Conservation (phyloP, 2,797 vertebrate species). For the Spinus pinus region DNA sequence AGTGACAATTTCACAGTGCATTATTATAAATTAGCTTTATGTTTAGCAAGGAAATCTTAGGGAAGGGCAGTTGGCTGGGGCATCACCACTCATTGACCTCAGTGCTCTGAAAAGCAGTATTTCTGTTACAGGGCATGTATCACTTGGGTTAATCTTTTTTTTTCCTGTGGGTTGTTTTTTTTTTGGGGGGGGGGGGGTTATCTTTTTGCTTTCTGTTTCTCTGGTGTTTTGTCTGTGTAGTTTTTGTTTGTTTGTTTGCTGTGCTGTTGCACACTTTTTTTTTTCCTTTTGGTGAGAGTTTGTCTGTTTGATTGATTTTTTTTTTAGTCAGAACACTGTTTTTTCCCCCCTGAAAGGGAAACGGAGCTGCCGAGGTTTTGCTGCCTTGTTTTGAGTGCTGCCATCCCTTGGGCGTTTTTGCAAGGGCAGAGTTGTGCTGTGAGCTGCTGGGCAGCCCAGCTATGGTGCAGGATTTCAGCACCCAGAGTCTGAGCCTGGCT, state of each 20-base stretch:
- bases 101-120: background rate
- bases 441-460: background rate
- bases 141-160: fast-evolving
- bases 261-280: background rate
- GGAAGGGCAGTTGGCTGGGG: background rate
- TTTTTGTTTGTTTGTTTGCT: background rate
- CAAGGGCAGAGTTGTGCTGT: background rate
- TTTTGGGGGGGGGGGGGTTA: too few relatives aligned
- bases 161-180: fast-evolving
- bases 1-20: background rate
- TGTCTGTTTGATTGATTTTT: background rate
- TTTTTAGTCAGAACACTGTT: background rate
- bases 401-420: background rate
- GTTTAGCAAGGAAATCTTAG: background rate
- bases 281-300: background rate
- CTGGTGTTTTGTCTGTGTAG: background rate
- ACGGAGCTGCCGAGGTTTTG: background rate
- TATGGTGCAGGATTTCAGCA: background rate
- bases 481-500: background rate
- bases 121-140: background rate
- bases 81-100: background rate
- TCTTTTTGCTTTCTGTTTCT: background rate
- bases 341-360: background rate
- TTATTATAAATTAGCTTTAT: background rate
- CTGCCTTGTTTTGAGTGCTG: background rate